Percentiles rank a stretch among this genome's conserved stretches.
Evolutionary conservation across 64 coral and sea anemone genomes (phyloP).

Genomic region (Pocillopora damicornis): DNA sequence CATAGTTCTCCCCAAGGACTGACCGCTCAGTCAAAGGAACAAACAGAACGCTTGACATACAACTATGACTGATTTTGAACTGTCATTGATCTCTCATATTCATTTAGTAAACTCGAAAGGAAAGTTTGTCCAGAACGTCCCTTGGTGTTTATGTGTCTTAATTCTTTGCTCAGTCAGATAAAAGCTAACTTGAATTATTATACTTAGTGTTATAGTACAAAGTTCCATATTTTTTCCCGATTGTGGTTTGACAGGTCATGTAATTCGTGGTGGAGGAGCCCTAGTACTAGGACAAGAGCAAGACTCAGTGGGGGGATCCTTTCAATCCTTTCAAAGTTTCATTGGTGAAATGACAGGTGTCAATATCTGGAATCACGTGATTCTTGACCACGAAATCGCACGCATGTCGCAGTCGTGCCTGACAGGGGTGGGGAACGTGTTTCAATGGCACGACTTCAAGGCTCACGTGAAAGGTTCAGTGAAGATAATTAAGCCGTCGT

Average conservation of each 20-base stretch:
- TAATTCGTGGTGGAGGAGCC: conserved; percentile 10
- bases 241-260: neutral
- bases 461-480: neutral
- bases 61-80: too few species aligned
- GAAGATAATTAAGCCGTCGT: neutral
- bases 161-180: neutral
- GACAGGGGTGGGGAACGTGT: conserved; percentile 18
- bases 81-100: too few species aligned
- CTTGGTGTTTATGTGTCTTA: too few species aligned
- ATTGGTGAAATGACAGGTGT: conserved; percentile 27
- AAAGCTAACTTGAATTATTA: neutral
- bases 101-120: too few species aligned
- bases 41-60: too few species aligned
- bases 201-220: neutral
- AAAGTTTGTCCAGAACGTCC: too few species aligned
- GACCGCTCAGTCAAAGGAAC: too few species aligned
- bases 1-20: too few species aligned
- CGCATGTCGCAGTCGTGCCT: conserved; percentile 7
- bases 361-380: conserved; percentile 33
- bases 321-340: neutral
- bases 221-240: neutral
- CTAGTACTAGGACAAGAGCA: conserved; percentile 34
- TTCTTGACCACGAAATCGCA: conserved; percentile 6
- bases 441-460: neutral
- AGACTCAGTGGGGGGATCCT: neutral